phyloP scores from a whole-genome alignment of 2,797 vertebrate species.

The Poecilia velifera region DNA sequence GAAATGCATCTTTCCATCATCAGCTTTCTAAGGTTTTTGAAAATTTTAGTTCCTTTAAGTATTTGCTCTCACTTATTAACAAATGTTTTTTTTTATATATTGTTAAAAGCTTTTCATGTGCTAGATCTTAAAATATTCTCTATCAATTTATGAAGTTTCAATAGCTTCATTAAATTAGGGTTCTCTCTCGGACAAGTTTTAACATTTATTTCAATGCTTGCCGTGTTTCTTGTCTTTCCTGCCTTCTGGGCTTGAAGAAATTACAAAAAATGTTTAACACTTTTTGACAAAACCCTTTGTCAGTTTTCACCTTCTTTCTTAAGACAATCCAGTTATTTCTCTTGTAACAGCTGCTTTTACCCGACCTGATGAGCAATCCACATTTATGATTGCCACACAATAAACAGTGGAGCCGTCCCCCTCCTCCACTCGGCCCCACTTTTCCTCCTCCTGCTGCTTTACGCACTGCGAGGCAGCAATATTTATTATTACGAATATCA shows the following conservation, averaged over 20 bases:
- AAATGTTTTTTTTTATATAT: no score
- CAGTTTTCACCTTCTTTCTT: background rate
- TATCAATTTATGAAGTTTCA: no score
- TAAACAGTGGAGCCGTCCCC: constrained; percentile 31
- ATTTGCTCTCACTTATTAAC: no score
- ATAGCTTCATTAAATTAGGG: no score
- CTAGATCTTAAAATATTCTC: no score
- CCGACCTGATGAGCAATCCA: constrained; percentile 8
- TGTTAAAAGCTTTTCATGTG: no score
- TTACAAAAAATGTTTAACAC: background rate
- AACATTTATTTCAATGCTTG: no score
- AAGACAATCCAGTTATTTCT: background rate
- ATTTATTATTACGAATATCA: constrained; percentile 99
- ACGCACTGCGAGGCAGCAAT: constrained; percentile 83
- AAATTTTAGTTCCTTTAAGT: no score
- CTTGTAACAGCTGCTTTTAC: constrained; percentile 4
- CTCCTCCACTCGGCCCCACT: constrained; percentile 10
- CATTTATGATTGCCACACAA: constrained; percentile 26
- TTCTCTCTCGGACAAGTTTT: no score
- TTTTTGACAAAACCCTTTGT: background rate
- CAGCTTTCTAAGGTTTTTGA: no score
- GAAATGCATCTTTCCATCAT: no score
- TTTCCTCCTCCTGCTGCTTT: constrained; percentile 46
- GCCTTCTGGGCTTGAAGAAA: background rate
- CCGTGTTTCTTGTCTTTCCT: background rate